Percentiles rank a stretch among this genome's conserved stretches.
These are phyloP conservation scores for Neelides sp. DNA, from an alignment of 1,140 invertebrate genomes.

Conservation along the genomic window DNA sequence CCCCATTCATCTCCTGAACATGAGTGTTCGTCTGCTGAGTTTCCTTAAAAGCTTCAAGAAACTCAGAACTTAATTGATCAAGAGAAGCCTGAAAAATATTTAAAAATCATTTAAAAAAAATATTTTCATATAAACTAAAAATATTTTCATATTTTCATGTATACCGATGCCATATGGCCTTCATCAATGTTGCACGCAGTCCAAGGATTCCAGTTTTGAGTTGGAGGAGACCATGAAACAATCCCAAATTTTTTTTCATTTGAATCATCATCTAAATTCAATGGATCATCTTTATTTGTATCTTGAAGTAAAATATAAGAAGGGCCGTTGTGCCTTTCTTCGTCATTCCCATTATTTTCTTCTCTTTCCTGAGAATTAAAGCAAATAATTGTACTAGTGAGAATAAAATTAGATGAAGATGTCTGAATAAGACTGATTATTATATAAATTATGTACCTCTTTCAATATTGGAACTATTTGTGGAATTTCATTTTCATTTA, in stretches of 20 bases:
- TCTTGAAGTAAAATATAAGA: not conserved
- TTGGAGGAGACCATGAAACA: constrained; percentile 88
- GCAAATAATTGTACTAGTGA: no score
- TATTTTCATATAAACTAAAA: constrained; percentile 1
- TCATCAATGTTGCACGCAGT: constrained; percentile 87
- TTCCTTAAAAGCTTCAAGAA: constrained; percentile 50
- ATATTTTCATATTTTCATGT: constrained; percentile 22
- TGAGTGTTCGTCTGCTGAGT: constrained; percentile 47
- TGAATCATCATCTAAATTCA: constrained; percentile 7
- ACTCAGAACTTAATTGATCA: constrained; percentile 65
- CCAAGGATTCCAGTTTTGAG: constrained; percentile 95
- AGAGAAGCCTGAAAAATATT: constrained; percentile 45
- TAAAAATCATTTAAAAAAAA: not conserved
- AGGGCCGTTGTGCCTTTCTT: not conserved
- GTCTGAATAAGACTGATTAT: not conserved
- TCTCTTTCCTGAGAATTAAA: not conserved
- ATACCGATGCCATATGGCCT: constrained; percentile 63
- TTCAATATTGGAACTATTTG: not conserved
- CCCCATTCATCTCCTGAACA: constrained; percentile 51
- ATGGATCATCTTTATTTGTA: constrained; percentile 2
- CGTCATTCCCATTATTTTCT: not conserved
- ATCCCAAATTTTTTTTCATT: constrained; percentile 45
- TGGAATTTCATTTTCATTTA: no score
- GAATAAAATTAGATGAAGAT: no score
- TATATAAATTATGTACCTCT: not conserved